phyloP scores from a whole-genome alignment of 1,140 invertebrate genomes.

The Zophobas atratus region DNA sequence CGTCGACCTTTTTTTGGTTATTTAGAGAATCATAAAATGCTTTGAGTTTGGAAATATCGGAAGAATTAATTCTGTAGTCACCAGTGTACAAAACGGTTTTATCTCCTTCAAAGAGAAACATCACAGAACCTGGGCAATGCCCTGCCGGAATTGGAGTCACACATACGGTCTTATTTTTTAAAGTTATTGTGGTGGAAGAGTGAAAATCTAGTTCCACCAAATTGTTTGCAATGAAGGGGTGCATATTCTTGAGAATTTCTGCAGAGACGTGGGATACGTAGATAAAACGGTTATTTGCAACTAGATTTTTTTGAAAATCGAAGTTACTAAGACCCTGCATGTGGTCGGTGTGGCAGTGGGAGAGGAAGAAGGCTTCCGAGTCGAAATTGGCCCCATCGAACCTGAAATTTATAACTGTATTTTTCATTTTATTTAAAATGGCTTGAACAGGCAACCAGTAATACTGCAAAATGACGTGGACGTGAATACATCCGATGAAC shows the following conservation, averaged over 20 bases:
- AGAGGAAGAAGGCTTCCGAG: constrained; percentile 76
- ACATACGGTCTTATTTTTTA: constrained; percentile 64
- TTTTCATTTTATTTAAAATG: neutral
- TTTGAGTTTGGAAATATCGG: constrained; percentile 72
- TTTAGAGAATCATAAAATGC: constrained; percentile 70
- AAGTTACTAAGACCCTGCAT: constrained; percentile 71
- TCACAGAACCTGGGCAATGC: constrained; percentile 82
- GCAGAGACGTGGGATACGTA: constrained; percentile 69
- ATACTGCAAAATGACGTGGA: too few species aligned
- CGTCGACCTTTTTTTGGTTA: constrained; percentile 71
- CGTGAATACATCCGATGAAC: too few species aligned
- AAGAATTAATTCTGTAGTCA: constrained; percentile 76
- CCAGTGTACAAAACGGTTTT: constrained; percentile 78
- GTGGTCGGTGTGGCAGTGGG: constrained; percentile 80
- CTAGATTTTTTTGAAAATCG: constrained; percentile 53
- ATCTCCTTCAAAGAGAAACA: constrained; percentile 78
- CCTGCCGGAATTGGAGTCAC: constrained; percentile 77
- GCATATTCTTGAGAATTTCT: constrained; percentile 65
- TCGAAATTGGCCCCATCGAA: constrained; percentile 71
- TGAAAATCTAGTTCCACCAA: constrained; percentile 65
- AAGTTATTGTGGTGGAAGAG: constrained; percentile 53
- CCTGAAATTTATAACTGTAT: neutral
- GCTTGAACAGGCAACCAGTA: too few species aligned
- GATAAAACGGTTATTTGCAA: constrained; percentile 62
- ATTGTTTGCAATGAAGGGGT: constrained; percentile 47